These are phyloP conservation scores for Sarcophaga carnaria DNA, from an alignment of 2,888 invertebrate species.

Conservation along the genomic window DNA sequence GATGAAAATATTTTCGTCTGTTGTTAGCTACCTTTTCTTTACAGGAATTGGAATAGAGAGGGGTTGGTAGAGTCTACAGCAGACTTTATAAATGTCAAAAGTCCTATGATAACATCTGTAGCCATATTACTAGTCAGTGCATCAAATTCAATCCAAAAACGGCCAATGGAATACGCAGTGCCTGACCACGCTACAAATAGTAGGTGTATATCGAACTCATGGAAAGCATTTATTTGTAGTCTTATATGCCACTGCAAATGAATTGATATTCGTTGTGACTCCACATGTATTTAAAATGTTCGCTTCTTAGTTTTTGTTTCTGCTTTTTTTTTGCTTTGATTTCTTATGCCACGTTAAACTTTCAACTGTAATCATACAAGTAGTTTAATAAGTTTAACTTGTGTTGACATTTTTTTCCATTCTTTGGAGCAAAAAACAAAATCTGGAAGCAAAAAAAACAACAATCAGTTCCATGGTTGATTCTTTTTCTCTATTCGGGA, in stretches of 20 bases:
- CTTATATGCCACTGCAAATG: neutral
- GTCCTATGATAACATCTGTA: no score
- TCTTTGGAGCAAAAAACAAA: neutral
- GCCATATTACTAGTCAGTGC: no score
- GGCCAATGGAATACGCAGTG: no score
- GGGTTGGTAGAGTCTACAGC: no score
- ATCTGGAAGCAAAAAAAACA: neutral
- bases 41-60: no score
- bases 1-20: no score
- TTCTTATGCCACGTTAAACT: constrained; percentile 27
- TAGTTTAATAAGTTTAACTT: constrained; percentile 67
- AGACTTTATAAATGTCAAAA: no score
- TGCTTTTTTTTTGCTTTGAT: neutral
- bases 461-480: constrained; percentile 37
- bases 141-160: no score
- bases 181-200: no score
- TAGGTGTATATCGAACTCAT: no score
- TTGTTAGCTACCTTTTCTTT: no score
- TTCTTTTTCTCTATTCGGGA: constrained; percentile 29
- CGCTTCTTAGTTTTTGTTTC: neutral
- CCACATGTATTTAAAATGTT: neutral
- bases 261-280: neutral
- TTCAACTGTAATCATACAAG: constrained; percentile 65
- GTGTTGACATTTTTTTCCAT: constrained; percentile 59
- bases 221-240: no score